Percentiles rank a stretch among this genome's conserved stretches.
Evolutionary conservation across 1,140 invertebrate genomes (phyloP).

Genomic region (Stegodyphus dumicola): DNA sequence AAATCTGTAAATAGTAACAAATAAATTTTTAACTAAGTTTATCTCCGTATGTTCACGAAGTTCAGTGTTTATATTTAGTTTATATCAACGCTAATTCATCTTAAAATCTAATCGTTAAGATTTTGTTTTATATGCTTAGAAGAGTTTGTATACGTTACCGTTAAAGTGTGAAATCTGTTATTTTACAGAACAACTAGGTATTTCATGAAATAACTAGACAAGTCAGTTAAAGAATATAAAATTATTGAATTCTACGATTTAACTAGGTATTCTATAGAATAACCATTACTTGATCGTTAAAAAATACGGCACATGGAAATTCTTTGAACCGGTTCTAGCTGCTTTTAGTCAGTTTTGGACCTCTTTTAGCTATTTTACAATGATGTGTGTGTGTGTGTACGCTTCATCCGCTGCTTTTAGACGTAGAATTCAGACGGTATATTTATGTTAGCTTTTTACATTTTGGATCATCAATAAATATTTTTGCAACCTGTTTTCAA

Average conservation of each 20-base stretch:
- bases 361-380: neutral
- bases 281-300: constrained; percentile 8
- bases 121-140: too few relatives aligned
- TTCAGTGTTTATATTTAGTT: too few relatives aligned
- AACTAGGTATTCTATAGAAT: constrained; percentile 5
- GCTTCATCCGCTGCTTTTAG: neutral
- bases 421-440: neutral
- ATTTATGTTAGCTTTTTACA: too few relatives aligned
- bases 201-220: constrained; percentile 6
- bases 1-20: too few relatives aligned
- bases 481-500: too few relatives aligned
- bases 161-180: neutral
- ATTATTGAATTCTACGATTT: neutral
- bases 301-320: neutral
- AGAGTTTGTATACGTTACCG: too few relatives aligned
- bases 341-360: constrained; percentile 6
- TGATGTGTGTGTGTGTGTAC: neutral
- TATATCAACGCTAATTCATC: too few relatives aligned
- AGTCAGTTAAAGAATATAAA: constrained; percentile 4
- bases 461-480: too few relatives aligned
- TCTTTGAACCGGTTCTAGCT: constrained; percentile 10
- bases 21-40: too few relatives aligned
- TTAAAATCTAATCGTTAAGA: too few relatives aligned
- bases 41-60: too few relatives aligned
- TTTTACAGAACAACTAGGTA: constrained; percentile 4